A percentile compares a stretch with the other conserved stretches of the same genome.
These are phyloP conservation scores for Meganola albula DNA, from an alignment of 2,888 invertebrate genomes.

Conservation along the genomic window DNA sequence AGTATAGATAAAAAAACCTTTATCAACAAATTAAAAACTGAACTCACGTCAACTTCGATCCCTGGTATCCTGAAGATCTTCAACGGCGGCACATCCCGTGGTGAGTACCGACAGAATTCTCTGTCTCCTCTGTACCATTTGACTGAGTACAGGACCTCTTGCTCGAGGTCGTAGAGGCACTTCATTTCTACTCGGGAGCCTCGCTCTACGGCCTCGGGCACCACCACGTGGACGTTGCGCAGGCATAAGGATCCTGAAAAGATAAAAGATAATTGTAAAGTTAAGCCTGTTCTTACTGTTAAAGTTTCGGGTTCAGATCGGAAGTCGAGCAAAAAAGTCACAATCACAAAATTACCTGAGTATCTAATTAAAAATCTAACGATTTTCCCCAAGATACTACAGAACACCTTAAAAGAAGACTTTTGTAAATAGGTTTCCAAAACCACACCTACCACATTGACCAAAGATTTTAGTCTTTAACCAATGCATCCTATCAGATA, in stretches of 20 bases:
- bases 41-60: conserved; percentile 79
- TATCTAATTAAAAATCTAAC: too few relatives aligned
- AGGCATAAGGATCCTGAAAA: conserved; percentile 59
- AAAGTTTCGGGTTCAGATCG: background rate
- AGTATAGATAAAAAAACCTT: too few relatives aligned
- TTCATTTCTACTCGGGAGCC: conserved; percentile 80
- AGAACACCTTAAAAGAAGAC: too few relatives aligned
- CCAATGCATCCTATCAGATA: too few relatives aligned
- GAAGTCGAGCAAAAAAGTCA: background rate
- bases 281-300: background rate
- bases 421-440: too few relatives aligned
- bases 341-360: too few relatives aligned
- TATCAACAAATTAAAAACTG: too few relatives aligned
- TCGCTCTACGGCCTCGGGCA: conserved; percentile 81
- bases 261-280: background rate
- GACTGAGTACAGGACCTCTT: conserved; percentile 81
- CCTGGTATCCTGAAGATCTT: conserved; percentile 81
- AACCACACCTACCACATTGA: too few relatives aligned
- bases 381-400: too few relatives aligned
- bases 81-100: conserved; percentile 79
- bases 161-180: conserved; percentile 81
- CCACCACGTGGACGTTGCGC: conserved; percentile 80
- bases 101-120: conserved; percentile 82
- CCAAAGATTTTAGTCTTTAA: too few relatives aligned
- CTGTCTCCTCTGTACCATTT: conserved; percentile 82